phyloP scores from a whole-genome alignment of 2,797 vertebrate genomes.

The Linurgus olivaceus region DNA sequence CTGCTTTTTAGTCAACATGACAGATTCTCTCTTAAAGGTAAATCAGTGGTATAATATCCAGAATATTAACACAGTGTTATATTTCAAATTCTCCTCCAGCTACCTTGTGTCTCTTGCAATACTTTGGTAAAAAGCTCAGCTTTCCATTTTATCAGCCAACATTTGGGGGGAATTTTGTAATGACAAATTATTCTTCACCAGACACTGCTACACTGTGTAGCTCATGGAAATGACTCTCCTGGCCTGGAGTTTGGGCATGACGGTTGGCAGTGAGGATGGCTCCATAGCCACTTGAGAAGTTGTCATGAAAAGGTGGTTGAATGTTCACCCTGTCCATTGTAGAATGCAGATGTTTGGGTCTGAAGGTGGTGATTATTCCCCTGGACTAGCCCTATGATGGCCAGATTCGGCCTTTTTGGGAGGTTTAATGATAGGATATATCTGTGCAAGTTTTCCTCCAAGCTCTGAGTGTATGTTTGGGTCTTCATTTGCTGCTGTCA shows the following conservation, averaged over 20 bases:
- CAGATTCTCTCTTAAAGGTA: not conserved
- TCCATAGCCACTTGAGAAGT: not conserved
- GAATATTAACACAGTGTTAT: not conserved
- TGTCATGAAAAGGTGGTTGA: not conserved
- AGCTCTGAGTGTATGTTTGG: not conserved
- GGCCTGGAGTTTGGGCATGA: not conserved
- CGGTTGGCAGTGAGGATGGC: not conserved
- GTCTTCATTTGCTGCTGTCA: not conserved
- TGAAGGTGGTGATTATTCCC: not conserved
- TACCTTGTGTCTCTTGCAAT: not conserved
- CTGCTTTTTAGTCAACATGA: not conserved
- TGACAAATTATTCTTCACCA: not conserved
- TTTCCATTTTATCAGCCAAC: not conserved
- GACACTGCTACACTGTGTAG: not conserved
- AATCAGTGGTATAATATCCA: not conserved
- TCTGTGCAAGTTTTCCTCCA: not conserved
- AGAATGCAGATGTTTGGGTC: not conserved
- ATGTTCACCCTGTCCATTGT: accelerated
- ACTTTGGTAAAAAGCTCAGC: not conserved
- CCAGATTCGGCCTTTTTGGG: not conserved
- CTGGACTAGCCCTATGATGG: not conserved
- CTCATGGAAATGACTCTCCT: not conserved
- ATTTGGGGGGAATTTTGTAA: not conserved
- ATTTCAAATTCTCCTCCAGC: not conserved
- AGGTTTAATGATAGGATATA: not conserved